Evolutionary conservation across 2,113 vertebrate genomes (phyloP), one percentile per base, ranked within the genome.

Genomic region (Triplophysa dalaica): DNA sequence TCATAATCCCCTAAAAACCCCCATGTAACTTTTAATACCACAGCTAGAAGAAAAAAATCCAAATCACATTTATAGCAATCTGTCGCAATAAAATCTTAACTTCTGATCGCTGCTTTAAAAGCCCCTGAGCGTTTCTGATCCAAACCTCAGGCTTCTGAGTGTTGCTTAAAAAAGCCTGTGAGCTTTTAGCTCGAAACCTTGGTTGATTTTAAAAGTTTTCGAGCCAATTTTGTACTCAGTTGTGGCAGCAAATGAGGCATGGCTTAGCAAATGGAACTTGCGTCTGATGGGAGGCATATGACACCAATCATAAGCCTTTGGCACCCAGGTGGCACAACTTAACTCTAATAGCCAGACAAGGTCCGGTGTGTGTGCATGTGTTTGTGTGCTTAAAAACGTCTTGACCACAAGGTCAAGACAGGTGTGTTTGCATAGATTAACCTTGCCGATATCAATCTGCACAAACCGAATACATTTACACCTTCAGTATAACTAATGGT

Each of bases 301-400:
- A 75, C 72, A 75, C 72, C 48, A 48, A 75, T 75, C 56, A 75
- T 43, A 60, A 8, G 16, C 70, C 43, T n/a, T 43, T 29, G 2
- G 19, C 70, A 73, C 26, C 52, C 70, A 74, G 56, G 56, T 74
- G 70, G 70, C 70, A 73, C 11, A 74, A 74, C n/a, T 10, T 14
- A 63, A 16, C 61, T 26, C 22, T 63, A 12, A 73, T 11, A 70
- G 45, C 45, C 67, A 50, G 66, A 22, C 66, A 48, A 8, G 4
- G 14, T 19, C 64, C 3, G 9, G 43, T 9, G 43, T 50, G 41
- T 48, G 43, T 24, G 6, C 14, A 3, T 21, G 8, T 48, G 41
- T 68, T 21, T 50, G 38, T 69, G 41, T 69, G 43, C 19, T 13
- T 2, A 14, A 66, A 66, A 13, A 6, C 41, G 43, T 17, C 64